Conservation (phyloP, 2,113 vertebrate species). For the Lagopus leucura region DNA sequence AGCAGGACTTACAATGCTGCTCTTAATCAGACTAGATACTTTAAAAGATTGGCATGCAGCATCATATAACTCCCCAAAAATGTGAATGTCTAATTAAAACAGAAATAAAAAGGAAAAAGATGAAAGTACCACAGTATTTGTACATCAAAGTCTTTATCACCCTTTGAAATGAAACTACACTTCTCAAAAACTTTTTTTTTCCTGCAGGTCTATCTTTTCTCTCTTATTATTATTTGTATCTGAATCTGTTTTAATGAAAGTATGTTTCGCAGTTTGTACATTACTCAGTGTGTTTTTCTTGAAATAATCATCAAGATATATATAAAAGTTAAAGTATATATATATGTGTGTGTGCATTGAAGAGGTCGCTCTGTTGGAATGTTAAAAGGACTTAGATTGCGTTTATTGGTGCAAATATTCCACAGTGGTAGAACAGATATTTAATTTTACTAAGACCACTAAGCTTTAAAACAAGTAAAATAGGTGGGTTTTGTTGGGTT, state of each 20-base stretch:
- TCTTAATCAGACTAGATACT: neutral
- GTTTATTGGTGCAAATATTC: neutral
- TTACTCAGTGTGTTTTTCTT: neutral
- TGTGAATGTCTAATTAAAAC: neutral
- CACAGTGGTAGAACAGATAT: neutral
- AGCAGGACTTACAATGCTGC: neutral
- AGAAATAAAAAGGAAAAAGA: neutral
- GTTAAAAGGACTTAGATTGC: neutral
- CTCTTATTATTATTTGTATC: neutral
- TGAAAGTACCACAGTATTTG: neutral
- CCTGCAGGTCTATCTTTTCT: neutral
- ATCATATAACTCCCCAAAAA: neutral
- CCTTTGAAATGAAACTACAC: neutral
- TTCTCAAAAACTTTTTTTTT: neutral
- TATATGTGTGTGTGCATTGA: neutral
- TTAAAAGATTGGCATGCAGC: neutral
- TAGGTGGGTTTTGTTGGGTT: neutral
- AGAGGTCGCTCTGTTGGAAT: neutral
- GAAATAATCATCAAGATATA: neutral
- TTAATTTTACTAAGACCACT: neutral
- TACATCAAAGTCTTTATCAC: neutral
- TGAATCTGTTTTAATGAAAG: neutral
- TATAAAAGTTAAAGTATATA: neutral
- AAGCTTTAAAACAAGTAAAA: neutral
- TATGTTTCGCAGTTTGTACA: rapidly evolving